Base-by-base conservation (phyloP, 2,888 invertebrate genomes). In the Clostera curtula region DNA sequence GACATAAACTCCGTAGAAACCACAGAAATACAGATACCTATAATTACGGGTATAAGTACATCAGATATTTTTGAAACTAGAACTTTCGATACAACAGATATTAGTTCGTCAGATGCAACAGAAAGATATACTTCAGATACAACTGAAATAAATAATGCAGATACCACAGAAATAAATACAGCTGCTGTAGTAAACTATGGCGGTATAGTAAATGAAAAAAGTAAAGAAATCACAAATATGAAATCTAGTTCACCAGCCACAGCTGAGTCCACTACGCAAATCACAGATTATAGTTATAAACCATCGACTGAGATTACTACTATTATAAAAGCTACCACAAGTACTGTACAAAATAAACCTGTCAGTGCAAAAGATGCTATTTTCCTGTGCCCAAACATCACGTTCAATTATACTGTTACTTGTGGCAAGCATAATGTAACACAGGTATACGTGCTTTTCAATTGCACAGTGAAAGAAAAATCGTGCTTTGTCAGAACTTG, bases 371-470 rank as follows among this genome's bases (percentile, higher is more conserved):
- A 14, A 1, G 10, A 20, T 8, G 20, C 34, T 22, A 33, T 18
- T 4, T 19, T 35, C 8, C 31, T 36, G 8, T 77, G 72, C 30
- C 63, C 68, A 17, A 49, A 65, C 23, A 49, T 62, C 15, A 36
- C 62, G 1, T 70, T 79, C 22, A 82, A 80, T 39, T 75, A 64
- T 40, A 68, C 79, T 8, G 43, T 63, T 5, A 55, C 44, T 11
- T 79, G 79, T 45, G 63, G 53, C 7, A 63, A 63, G 2, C 49
- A 49, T 29, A 70, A 69, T 33, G 56, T 82, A 10, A 83, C 76
- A 6, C 74, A 80, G 58, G 63, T 70, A 10, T 66, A 72, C 47
- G 56, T 54, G 27, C 63, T 79, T 32, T 64, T 57, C 0, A 72
- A 79, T 26, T 80, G 80, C 36, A 56, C 53, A 2, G 41, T 67